These are phyloP conservation scores for Hypercompe scribonia DNA, from an alignment of 2,888 invertebrate species.

Conservation along the genomic window DNA sequence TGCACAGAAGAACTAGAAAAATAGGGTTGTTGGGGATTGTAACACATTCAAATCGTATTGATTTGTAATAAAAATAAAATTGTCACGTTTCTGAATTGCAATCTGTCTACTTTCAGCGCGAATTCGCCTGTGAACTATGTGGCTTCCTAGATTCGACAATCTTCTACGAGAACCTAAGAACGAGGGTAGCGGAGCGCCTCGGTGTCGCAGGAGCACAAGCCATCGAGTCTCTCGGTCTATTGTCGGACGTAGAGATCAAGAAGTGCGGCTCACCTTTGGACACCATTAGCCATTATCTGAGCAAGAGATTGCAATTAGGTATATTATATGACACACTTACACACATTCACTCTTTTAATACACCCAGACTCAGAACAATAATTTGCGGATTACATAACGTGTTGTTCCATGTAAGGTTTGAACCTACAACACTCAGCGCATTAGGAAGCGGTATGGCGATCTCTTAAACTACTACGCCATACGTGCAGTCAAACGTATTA, in stretches of 20 bases:
- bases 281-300: constrained; percentile 95
- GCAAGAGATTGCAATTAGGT: constrained; percentile 93
- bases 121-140: constrained; percentile 94
- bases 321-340: background rate
- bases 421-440: too few species aligned
- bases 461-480: too few species aligned
- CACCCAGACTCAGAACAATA: too few species aligned
- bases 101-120: constrained; percentile 85
- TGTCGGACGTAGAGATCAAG: constrained; percentile 93
- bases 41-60: too few species aligned
- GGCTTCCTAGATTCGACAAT: constrained; percentile 94
- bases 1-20: background rate
- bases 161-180: constrained; percentile 96
- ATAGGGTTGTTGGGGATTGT: too few species aligned
- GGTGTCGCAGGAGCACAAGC: constrained; percentile 89
- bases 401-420: too few species aligned
- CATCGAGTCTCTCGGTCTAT: constrained; percentile 95
- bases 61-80: too few species aligned
- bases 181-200: constrained; percentile 93
- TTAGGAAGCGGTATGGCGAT: too few species aligned
- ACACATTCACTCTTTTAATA: background rate
- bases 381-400: too few species aligned
- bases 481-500: background rate
- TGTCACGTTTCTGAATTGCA: too few species aligned
- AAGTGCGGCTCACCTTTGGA: constrained; percentile 96